phyloP scores from a whole-genome alignment of 1,140 invertebrate genomes.

The Medauroidea extradentata region DNA sequence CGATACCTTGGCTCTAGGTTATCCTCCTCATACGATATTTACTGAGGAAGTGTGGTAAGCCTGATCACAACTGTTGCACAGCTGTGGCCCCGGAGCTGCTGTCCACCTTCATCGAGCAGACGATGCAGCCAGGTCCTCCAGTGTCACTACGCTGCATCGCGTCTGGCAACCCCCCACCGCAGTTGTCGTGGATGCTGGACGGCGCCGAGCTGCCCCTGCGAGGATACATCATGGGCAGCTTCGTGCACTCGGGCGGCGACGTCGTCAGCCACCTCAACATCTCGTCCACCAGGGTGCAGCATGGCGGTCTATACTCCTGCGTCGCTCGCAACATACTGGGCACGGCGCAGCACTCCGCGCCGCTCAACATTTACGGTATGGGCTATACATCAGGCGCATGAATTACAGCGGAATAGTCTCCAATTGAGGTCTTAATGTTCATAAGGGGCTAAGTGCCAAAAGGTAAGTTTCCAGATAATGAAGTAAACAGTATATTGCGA shows the following conservation, averaged over 20 bases:
- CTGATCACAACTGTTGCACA: too few species aligned
- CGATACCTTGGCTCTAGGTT: background rate
- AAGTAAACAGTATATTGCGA: too few species aligned
- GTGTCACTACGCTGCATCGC: conserved; percentile 80
- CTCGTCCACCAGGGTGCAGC: conserved; percentile 70
- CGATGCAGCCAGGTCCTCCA: conserved; percentile 68
- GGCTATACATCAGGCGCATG: too few species aligned
- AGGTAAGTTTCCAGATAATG: too few species aligned
- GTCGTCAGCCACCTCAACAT: conserved; percentile 87
- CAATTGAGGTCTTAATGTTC: too few species aligned
- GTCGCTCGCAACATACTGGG: conserved; percentile 70
- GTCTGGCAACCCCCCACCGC: conserved; percentile 77
- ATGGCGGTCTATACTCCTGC: conserved; percentile 79
- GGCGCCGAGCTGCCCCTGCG: conserved; percentile 46
- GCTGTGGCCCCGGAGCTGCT: conserved; percentile 75
- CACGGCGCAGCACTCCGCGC: conserved; percentile 66
- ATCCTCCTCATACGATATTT: background rate
- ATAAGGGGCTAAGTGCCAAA: too few species aligned
- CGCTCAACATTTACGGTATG: conserved; percentile 83
- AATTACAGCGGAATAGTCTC: too few species aligned
- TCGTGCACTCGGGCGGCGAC: conserved; percentile 51
- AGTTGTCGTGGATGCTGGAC: conserved; percentile 82
- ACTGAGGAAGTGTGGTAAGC: too few species aligned
- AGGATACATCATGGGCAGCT: conserved; percentile 38
- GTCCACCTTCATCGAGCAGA: conserved; percentile 79